Conservation (phyloP, 2,797 vertebrate genomes). For the Gephyroberyx darwinii region DNA sequence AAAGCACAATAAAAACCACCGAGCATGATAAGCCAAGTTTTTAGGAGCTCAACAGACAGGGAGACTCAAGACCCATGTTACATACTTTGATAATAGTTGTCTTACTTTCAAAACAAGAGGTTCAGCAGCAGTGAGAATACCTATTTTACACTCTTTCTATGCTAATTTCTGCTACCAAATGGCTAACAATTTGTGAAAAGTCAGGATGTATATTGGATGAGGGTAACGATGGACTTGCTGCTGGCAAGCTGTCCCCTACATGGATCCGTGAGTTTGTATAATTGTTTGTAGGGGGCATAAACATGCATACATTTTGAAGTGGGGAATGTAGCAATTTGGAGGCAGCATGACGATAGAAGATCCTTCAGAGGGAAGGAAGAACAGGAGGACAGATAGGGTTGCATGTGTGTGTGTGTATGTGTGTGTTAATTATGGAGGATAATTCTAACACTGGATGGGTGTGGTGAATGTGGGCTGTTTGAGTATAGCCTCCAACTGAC, state of each 20-base stretch:
- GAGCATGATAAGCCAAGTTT: constrained; percentile 12
- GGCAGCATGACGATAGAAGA: constrained; percentile 27
- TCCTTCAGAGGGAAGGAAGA: constrained; percentile 46
- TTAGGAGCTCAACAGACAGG: not conserved
- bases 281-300: constrained; percentile 50
- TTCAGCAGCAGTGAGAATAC: not conserved
- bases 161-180: not conserved
- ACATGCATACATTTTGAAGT: constrained; percentile 46
- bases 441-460: constrained; percentile 67
- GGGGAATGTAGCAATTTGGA: constrained; percentile 41
- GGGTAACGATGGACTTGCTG: not conserved
- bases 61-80: not conserved
- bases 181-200: not conserved
- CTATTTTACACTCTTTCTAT: not conserved
- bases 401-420: constrained; percentile 37
- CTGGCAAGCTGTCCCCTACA: constrained; percentile 24
- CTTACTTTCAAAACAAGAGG: not conserved
- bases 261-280: constrained; percentile 42
- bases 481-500: constrained; percentile 52
- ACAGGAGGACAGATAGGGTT: constrained; percentile 57
- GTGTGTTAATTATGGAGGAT: constrained; percentile 52
- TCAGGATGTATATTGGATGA: not conserved
- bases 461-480: constrained; percentile 67
- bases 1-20: constrained; percentile 22
- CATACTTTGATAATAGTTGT: not conserved